A percentile compares a stretch with the other conserved stretches of the same genome.
phyloP scores from a whole-genome alignment of 2,888 invertebrate genomes.

The Drosophila paracracens region DNA sequence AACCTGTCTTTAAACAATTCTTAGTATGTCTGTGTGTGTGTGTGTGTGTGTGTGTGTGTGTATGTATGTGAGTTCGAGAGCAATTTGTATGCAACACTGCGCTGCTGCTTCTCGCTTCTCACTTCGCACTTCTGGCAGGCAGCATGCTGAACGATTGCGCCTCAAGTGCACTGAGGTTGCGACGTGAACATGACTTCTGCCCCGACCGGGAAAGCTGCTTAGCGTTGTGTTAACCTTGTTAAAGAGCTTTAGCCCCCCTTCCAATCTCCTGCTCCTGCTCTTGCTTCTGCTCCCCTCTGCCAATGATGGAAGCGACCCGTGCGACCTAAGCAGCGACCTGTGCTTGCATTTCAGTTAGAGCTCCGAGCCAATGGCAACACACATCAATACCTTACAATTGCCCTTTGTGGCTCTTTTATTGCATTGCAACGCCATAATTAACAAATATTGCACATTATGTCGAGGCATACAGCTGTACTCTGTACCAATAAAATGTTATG shows the following conservation, averaged over 20 bases:
- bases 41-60: too few relatives aligned
- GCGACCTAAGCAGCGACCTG: conserved; percentile 20
- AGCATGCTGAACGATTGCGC: conserved; percentile 74
- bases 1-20: conserved; percentile 53
- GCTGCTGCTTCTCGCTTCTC: conserved; percentile 17
- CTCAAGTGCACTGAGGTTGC: conserved; percentile 73
- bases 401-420: conserved; percentile 37
- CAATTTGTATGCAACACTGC: conserved; percentile 75
- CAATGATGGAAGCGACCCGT: conserved; percentile 37
- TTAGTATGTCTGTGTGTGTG: conserved; percentile 28
- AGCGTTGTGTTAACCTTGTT: conserved; percentile 73
- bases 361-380: conserved; percentile 32
- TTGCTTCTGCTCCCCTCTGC: background rate
- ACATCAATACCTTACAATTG: conserved; percentile 34
- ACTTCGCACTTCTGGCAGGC: conserved; percentile 25
- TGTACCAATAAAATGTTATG: conserved; percentile 4
- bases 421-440: conserved; percentile 41
- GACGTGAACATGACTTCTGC: conserved; percentile 34
- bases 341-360: conserved; percentile 23
- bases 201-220: conserved; percentile 56
- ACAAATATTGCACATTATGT: conserved; percentile 24
- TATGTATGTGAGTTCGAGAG: conserved; percentile 38
- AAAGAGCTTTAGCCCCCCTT: conserved; percentile 40
- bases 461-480: conserved; percentile 5
- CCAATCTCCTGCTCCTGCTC: background rate